Evolutionary conservation across 92 coral and sea anemone genomes (phyloP).

Genomic region (Anthopleura xanthogrammica): DNA sequence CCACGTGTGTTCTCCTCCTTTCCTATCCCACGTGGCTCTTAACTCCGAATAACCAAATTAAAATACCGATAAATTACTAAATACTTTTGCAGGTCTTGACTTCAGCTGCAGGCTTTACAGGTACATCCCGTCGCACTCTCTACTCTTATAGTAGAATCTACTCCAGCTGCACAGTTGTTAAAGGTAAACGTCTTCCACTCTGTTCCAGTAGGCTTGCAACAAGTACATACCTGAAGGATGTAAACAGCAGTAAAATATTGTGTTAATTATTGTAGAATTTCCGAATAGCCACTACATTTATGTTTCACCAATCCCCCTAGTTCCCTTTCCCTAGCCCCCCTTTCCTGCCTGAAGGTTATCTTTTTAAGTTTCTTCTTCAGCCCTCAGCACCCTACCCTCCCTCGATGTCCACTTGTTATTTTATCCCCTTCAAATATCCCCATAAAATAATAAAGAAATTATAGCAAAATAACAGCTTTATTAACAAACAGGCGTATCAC

Average conservation of each 20-base stretch:
- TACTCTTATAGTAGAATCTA: slow-evolving; percentile 40
- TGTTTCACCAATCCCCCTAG: too few species aligned
- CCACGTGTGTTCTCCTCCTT: neutral
- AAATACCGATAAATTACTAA: neutral
- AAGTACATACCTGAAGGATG: slow-evolving; percentile 9
- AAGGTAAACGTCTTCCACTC: slow-evolving; percentile 46
- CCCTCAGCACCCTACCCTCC: too few species aligned
- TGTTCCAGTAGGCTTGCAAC: slow-evolving; percentile 61
- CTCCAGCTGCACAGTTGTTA: slow-evolving; percentile 60
- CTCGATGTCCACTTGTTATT: neutral
- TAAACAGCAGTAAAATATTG: neutral
- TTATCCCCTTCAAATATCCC: too few species aligned
- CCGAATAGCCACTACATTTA: too few species aligned
- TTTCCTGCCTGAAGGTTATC: too few species aligned
- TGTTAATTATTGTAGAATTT: neutral
- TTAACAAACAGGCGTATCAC: too few species aligned
- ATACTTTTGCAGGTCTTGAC: neutral
- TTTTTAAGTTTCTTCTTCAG: too few species aligned
- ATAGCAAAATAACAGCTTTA: too few species aligned
- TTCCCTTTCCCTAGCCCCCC: too few species aligned
- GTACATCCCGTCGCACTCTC: slow-evolving; percentile 61
- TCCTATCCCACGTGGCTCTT: neutral
- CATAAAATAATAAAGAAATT: too few species aligned
- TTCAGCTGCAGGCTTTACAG: slow-evolving; percentile 37
- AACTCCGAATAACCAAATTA: neutral